These are phyloP conservation scores for Cherax quadricarinatus DNA, from an alignment of 1,140 invertebrate species.

Conservation along the genomic window DNA sequence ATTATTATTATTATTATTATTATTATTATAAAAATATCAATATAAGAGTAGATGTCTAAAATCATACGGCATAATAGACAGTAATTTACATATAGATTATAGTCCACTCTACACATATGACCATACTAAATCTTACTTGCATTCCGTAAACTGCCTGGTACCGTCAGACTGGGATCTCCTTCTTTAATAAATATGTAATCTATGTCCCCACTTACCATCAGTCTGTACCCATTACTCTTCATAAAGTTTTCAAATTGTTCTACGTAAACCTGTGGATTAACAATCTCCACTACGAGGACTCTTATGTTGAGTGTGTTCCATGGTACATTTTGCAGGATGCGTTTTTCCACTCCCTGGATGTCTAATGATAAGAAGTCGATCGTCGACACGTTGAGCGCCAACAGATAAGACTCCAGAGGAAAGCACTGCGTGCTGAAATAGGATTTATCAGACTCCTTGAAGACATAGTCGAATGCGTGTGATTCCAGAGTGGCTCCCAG, in stretches of 20 bases:
- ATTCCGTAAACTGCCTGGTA: too few species aligned
- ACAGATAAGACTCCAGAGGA: conserved; percentile 83
- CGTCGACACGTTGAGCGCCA: conserved; percentile 84
- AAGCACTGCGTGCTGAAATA: conserved; percentile 85
- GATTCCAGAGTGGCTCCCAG: background rate
- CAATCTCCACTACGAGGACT: conserved; percentile 49
- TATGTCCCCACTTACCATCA: background rate
- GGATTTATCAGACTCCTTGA: background rate
- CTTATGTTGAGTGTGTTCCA: conserved; percentile 52
- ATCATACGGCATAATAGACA: too few species aligned
- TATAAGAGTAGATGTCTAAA: too few species aligned
- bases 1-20: too few species aligned
- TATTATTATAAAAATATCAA: too few species aligned
- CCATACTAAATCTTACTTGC: too few species aligned
- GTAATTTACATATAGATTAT: too few species aligned
- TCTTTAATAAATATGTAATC: conserved; percentile 36
- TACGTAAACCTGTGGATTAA: background rate
- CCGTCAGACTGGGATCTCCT: background rate
- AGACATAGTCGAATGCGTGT: background rate
- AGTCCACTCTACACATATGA: too few species aligned
- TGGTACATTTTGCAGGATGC: conserved; percentile 64
- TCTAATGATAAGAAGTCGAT: conserved; percentile 76
- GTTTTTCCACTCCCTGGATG: conserved; percentile 81
- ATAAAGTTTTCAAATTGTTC: conserved; percentile 18
- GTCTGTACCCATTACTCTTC: conserved; percentile 24